These are phyloP conservation scores for Agrotis ipsilon DNA, from an alignment of 2,888 invertebrate genomes.

Conservation along the genomic window DNA sequence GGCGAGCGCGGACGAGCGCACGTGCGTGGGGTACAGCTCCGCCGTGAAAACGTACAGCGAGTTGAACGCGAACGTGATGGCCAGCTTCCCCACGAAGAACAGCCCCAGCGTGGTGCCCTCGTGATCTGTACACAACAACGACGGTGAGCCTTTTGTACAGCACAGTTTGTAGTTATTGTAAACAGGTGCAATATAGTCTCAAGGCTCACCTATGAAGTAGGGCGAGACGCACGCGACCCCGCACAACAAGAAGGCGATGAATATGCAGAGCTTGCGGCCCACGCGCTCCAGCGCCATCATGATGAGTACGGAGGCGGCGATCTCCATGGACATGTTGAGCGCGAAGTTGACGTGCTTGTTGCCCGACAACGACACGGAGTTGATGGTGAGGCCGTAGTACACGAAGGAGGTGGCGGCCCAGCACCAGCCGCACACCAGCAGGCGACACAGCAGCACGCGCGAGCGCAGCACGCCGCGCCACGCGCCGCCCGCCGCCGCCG, in stretches of 20 bases:
- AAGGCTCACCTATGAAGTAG: conserved; percentile 78
- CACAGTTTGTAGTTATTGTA: background rate
- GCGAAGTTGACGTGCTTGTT: conserved; percentile 94
- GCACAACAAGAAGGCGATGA: conserved; percentile 80
- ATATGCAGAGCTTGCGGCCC: conserved; percentile 83
- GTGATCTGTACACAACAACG: conserved; percentile 70
- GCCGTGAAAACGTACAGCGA: conserved; percentile 93
- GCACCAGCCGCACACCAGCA: conserved; percentile 87
- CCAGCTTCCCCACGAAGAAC: conserved; percentile 92
- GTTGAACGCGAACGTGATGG: conserved; percentile 93
- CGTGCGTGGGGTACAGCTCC: conserved; percentile 93
- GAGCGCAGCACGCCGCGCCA: conserved; percentile 78
- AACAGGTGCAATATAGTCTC: background rate
- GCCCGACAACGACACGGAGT: conserved; percentile 93
- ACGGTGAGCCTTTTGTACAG: background rate
- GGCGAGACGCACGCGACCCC: conserved; percentile 82
- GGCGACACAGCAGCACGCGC: conserved; percentile 76
- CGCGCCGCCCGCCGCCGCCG: conserved; percentile 34
- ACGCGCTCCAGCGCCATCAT: conserved; percentile 87
- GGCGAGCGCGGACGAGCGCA: conserved; percentile 92
- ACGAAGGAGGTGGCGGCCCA: conserved; percentile 95
- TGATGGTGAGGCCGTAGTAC: conserved; percentile 95
- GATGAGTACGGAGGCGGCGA: conserved; percentile 85
- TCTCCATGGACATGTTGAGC: conserved; percentile 87
- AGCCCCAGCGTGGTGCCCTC: conserved; percentile 78